These are phyloP conservation scores for Drosophila quadrilineata DNA, from an alignment of 1,140 invertebrate species.

Conservation along the genomic window DNA sequence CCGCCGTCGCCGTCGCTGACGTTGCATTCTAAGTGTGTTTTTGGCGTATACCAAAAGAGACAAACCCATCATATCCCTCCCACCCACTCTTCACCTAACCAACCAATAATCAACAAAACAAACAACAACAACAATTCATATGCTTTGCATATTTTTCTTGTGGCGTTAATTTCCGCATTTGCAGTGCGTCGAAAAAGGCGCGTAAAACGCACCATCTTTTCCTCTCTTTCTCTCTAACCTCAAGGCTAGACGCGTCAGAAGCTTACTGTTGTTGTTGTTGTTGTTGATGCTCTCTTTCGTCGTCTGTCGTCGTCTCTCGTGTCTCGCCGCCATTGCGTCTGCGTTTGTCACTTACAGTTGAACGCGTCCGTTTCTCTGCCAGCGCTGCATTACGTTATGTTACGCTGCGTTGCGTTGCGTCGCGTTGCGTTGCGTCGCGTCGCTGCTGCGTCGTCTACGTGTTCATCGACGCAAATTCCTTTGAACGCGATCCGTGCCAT, in stretches of 20 bases:
- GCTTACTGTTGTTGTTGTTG: constrained; percentile 14
- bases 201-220: constrained; percentile 21
- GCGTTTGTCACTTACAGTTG: constrained; percentile 16
- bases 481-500: constrained; percentile 53
- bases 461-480: constrained; percentile 69
- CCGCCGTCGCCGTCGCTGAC: constrained; percentile 35
- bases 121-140: background rate
- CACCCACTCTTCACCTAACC: constrained; percentile 16
- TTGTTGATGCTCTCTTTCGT: background rate
- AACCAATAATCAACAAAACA: constrained; percentile 9
- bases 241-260: constrained; percentile 50
- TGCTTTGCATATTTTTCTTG: background rate
- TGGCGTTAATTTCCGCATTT: constrained; percentile 16
- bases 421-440: constrained; percentile 28
- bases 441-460: constrained; percentile 49
- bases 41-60: too few species aligned
- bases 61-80: constrained; percentile 19
- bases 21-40: constrained; percentile 46
- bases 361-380: constrained; percentile 16
- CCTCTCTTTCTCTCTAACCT: constrained; percentile 31
- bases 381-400: background rate
- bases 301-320: constrained; percentile 27
- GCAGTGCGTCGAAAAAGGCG: constrained; percentile 24
- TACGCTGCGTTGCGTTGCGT: constrained; percentile 40
- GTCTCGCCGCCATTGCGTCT: constrained; percentile 24